A percentile compares a stretch with the other conserved stretches of the same genome.
phyloP scores from a whole-genome alignment of 2,888 invertebrate genomes.

The Mayetiola destructor region DNA sequence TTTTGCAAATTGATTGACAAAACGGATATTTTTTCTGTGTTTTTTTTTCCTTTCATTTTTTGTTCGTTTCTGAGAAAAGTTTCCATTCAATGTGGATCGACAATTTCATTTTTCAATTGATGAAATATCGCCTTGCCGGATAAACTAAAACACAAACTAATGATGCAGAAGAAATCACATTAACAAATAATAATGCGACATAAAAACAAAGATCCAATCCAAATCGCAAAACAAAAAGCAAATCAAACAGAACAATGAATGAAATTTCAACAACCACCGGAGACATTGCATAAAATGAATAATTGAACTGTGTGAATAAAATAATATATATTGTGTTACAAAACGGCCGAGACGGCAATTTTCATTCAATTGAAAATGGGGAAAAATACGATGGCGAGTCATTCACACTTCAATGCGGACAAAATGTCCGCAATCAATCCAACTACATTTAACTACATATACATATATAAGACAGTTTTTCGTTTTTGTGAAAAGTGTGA shows the following conservation, averaged over 20 bases:
- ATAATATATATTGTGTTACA: no score
- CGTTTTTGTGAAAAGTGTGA: no score
- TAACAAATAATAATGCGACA: background rate
- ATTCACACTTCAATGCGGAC: background rate
- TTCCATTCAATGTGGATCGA: no score
- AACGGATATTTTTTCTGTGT: background rate
- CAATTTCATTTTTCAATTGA: no score
- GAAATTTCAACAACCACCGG: no score
- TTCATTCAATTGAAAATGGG: background rate
- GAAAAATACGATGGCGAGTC: background rate
- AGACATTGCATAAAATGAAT: background rate
- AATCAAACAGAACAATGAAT: no score
- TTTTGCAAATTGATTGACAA: background rate
- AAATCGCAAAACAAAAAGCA: no score
- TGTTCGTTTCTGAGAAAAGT: no score
- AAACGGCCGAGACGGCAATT: background rate
- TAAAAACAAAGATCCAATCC: background rate
- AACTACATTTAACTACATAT: no score
- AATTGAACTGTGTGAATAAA: no score
- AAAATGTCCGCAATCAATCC: slow-evolving; percentile 8
- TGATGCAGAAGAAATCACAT: slow-evolving; percentile 7
- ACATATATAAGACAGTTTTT: background rate
- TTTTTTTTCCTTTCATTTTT: no score
- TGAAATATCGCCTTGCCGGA: no score
- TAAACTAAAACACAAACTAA: background rate